These are phyloP conservation scores for Percina caprodes DNA, from an alignment of 2,113 vertebrate species.

Conservation along the genomic window DNA sequence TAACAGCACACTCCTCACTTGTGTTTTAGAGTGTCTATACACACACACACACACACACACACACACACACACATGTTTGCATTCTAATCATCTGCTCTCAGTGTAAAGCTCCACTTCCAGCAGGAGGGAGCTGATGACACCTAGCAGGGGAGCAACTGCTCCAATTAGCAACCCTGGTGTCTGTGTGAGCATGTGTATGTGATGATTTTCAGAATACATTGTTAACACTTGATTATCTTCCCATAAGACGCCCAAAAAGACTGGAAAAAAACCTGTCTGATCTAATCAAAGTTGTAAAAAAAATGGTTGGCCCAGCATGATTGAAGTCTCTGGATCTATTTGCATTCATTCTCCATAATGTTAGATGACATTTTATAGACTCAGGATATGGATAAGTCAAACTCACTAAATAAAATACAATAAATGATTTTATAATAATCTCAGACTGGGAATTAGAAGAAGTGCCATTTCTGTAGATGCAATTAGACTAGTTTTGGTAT, in stretches of 20 bases:
- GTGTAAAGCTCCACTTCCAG: conserved; percentile 75
- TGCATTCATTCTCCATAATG: conserved; percentile 31
- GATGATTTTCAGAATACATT: conserved; percentile 62
- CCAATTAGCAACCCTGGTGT: conserved; percentile 80
- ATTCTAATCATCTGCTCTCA: conserved; percentile 79
- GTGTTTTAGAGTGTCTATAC: conserved; percentile 28
- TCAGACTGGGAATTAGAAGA: not conserved
- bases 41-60: conserved; percentile 37
- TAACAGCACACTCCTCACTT: conserved; percentile 38
- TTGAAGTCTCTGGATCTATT: conserved; percentile 35
- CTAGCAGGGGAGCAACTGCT: conserved; percentile 80
- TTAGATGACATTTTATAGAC: conserved; percentile 29
- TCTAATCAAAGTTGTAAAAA: conserved; percentile 71
- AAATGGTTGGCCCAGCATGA: conserved; percentile 37
- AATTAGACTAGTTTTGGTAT: not conserved
- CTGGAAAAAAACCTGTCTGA: conserved; percentile 25
- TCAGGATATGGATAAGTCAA: not conserved
- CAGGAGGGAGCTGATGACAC: conserved; percentile 84
- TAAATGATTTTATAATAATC: not conserved
- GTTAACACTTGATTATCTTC: conserved; percentile 79
- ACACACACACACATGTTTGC: conserved; percentile 47
- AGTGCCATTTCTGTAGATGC: not conserved
- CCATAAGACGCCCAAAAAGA: conserved; percentile 56
- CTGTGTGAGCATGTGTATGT: conserved; percentile 43
- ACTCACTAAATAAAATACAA: not conserved